A percentile compares a stretch with the other conserved stretches of the same genome.
Conservation (phyloP, 2,797 vertebrate species). For the Acrocephalus scirpaceus region DNA sequence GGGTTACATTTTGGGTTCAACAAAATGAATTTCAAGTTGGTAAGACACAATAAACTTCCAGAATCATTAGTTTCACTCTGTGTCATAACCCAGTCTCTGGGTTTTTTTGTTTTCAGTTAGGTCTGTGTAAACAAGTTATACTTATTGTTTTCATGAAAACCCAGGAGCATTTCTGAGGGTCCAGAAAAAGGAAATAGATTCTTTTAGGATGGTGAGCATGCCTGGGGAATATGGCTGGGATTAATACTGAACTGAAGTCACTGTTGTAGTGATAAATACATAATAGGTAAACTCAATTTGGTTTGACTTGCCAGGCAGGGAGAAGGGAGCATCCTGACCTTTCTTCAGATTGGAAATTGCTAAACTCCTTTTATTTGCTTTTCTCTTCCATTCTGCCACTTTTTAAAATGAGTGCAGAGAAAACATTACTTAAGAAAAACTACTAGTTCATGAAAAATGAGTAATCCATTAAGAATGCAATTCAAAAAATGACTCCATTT, state of each 20-base stretch:
- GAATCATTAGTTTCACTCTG: neutral
- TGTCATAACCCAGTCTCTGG: neutral
- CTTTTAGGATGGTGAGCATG: neutral
- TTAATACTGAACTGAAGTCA: neutral
- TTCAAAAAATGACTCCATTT: neutral
- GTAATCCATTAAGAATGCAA: neutral
- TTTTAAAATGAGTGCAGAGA: neutral
- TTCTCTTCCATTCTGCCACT: neutral
- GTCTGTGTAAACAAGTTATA: neutral
- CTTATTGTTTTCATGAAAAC: neutral
- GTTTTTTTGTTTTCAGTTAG: neutral
- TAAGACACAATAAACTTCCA: slow-evolving; percentile 30
- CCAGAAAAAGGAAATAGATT: neutral
- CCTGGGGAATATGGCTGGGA: neutral
- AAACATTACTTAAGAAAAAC: neutral
- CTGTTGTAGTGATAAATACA: neutral
- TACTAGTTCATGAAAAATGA: neutral
- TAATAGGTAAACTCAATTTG: neutral
- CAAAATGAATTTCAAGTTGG: neutral
- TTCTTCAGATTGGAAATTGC: neutral
- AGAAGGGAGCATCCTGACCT: neutral
- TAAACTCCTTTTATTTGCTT: neutral
- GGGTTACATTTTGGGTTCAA: slow-evolving; percentile 5
- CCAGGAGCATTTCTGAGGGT: neutral
- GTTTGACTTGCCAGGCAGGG: neutral